Evolutionary conservation across 2,797 vertebrate species (phyloP).

Genomic region (Peromyscus nudipes): DNA sequence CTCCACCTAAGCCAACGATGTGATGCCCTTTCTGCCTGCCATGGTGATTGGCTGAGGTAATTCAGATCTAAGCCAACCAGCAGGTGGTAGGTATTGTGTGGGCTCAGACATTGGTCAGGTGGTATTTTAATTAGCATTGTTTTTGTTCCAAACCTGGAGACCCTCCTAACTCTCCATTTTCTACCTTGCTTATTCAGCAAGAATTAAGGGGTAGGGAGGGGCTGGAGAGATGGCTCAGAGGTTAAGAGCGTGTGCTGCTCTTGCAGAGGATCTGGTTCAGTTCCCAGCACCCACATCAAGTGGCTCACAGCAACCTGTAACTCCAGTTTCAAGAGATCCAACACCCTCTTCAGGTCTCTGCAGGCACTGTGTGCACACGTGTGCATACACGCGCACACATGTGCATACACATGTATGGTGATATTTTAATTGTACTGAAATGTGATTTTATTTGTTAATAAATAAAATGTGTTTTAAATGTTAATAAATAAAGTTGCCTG

Average conservation of each 20-base stretch:
- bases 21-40: neutral
- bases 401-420: too few relatives aligned
- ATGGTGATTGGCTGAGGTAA: neutral
- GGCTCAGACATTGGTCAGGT: neutral
- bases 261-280: neutral
- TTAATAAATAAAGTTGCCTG: too few relatives aligned
- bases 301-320: neutral
- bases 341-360: neutral
- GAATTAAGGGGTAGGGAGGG: neutral
- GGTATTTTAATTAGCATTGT: neutral
- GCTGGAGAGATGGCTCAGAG: neutral
- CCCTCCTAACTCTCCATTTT: too few relatives aligned
- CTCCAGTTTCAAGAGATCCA: neutral
- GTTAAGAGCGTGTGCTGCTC: neutral
- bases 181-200: neutral
- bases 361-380: neutral
- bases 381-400: too few relatives aligned
- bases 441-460: too few relatives aligned
- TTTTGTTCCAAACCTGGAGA: neutral
- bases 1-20: neutral
- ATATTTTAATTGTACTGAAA: too few relatives aligned
- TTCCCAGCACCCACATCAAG: neutral
- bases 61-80: constrained; percentile 49
- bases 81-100: neutral
- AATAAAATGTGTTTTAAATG: too few relatives aligned